A percentile compares a stretch with the other conserved stretches of the same genome.
Evolutionary conservation across 1,140 invertebrate genomes (phyloP).

Genomic region (Brachionus koreanus): DNA sequence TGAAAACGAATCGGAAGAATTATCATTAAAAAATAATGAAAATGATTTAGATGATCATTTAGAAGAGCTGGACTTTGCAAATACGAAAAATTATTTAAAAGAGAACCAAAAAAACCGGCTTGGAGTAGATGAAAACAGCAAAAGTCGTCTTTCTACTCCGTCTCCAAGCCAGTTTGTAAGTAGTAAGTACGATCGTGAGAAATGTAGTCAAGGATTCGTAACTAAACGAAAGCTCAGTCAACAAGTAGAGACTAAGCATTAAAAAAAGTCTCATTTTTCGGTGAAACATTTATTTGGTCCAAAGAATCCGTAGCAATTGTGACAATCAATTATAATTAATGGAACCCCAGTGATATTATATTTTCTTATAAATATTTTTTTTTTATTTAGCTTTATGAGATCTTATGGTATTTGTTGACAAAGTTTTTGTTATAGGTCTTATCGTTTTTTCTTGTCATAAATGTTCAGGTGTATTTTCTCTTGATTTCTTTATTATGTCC

Average conservation of each 20-base stretch:
- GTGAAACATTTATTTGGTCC: not conserved
- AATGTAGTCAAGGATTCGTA: conserved; percentile 15
- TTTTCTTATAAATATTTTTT: not conserved
- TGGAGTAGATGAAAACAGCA: not conserved
- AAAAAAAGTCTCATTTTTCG: not conserved
- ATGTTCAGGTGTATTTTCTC: not conserved
- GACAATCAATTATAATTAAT: conserved; percentile 9
- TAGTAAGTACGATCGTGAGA: not conserved
- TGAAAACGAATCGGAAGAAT: conserved; percentile 8
- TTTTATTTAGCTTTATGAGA: not conserved
- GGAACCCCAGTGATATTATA: not conserved
- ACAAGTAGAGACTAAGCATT: not conserved
- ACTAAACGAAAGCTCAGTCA: conserved; percentile 17
- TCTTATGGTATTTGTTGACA: not conserved
- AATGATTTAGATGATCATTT: conserved; percentile 31
- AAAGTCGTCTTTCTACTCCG: conserved; percentile 3
- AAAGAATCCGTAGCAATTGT: not conserved
- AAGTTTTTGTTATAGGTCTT: not conserved
- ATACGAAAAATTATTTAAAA: conserved; percentile 27
- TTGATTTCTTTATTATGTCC: not conserved
- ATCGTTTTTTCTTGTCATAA: not conserved
- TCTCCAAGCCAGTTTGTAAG: conserved; percentile 3
- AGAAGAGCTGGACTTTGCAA: not conserved
- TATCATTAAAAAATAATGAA: not conserved
- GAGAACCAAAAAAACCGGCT: conserved; percentile 14